phyloP scores from a whole-genome alignment of 30 jellyfish, hydroid and myxozoan species.

The Chironex yamaguchii region DNA sequence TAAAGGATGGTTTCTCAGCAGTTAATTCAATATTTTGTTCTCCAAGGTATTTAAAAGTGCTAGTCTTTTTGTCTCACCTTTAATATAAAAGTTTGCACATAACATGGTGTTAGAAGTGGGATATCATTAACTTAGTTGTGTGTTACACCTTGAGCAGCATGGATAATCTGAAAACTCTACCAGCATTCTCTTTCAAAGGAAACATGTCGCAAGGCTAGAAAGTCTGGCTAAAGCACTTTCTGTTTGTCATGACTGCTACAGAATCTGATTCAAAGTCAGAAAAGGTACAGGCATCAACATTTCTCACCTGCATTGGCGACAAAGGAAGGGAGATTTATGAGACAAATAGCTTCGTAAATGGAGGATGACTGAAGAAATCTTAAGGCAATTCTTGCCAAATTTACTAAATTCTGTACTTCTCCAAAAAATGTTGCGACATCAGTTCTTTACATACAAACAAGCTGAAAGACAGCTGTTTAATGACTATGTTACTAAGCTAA shows the following conservation, averaged over 20 bases:
- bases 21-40: too few relatives aligned
- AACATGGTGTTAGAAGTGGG: too few relatives aligned
- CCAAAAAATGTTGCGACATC: constrained; percentile 49
- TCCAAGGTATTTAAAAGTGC: too few relatives aligned
- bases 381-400: constrained; percentile 49
- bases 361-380: constrained; percentile 36
- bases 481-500: constrained; percentile 58
- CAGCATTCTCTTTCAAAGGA: constrained; percentile 52
- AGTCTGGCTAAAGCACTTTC: constrained; percentile 46
- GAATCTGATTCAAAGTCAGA: constrained; percentile 75
- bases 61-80: too few relatives aligned
- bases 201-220: constrained; percentile 63
- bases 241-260: constrained; percentile 49
- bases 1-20: too few relatives aligned
- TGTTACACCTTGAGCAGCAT: too few relatives aligned
- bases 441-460: constrained; percentile 43
- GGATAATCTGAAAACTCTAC: constrained; percentile 58
- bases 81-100: too few relatives aligned
- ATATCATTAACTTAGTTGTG: too few relatives aligned
- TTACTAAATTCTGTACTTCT: constrained; percentile 39
- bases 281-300: constrained; percentile 27
- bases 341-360: constrained; percentile 33
- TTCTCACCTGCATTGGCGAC: constrained; percentile 39
- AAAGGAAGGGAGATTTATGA: constrained; percentile 66
- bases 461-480: constrained; percentile 44